Evolutionary conservation across 2,888 invertebrate species (phyloP), one percentile per base, ranked within the genome.

Genomic region (Hydriomena furcata): DNA sequence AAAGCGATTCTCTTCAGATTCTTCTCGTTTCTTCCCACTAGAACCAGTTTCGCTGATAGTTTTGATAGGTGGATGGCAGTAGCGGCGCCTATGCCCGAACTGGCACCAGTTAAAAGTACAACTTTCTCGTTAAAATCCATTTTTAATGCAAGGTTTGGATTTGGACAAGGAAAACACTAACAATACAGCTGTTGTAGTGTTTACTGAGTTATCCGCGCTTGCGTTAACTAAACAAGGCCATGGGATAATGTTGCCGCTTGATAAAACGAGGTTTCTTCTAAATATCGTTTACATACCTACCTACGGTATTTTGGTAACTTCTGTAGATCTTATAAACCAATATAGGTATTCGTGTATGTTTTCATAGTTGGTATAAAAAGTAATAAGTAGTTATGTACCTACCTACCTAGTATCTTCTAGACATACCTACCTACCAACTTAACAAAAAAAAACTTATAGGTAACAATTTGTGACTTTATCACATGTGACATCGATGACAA

Each of bases 11-110:
- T 73, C 49, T 70, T 79, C 42, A 90, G 58, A 63, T 84, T 84
- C 27, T 72, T 73, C 23, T 82, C 85, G 27, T 78, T 84, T 30
- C 86, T 79, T 13, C 91, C 96, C 72, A 91, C 93, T 75, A 92
- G 92, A 11, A 91, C 91, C 8, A 95, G 73, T 53, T 86, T 90
- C 1, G 94, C 94, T 1, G 94, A 94, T 38, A 92, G 80, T 66
- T 92, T 92, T 0, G 94, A 92, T 50, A 96, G 92, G 57, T 93
- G 91, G 1, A 94, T 77, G 1, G 95, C 94, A 2, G 94, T 92
- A 2, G 93, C 93, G 1, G 93, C 93, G 0, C 95, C 95, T 49
- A 95, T 94, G 0, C 95, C 95, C 0, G 94, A 94, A 74, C 94
- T 94, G 0, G 94, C 94, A 24, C 95, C 95, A 1, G 93, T 94